Percentiles rank a stretch among this genome's conserved stretches.
Conservation (phyloP, 2,797 vertebrate genomes). For the Eremophila alpestris region DNA sequence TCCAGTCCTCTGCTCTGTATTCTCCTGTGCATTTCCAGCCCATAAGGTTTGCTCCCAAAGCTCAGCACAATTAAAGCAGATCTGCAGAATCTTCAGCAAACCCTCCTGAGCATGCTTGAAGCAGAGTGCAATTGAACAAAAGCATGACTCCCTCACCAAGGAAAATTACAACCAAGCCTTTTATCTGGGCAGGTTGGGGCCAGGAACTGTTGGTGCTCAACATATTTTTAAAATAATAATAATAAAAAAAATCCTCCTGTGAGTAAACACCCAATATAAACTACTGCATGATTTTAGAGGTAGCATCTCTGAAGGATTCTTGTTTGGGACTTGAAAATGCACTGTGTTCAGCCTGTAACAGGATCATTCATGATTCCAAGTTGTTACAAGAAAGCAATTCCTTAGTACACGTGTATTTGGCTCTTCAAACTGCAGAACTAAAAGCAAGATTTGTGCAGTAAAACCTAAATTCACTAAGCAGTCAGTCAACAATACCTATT, state of each 20-base stretch:
- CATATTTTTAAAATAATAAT: neutral
- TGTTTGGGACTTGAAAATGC: neutral
- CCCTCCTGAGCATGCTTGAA: neutral
- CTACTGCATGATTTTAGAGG: neutral
- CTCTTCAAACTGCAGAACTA: neutral
- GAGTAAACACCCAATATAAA: conserved; percentile 18
- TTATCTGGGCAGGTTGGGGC: conserved; percentile 39
- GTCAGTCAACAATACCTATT: neutral
- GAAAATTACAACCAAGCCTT: conserved; percentile 43
- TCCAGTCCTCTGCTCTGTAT: neutral
- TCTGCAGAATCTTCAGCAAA: conserved; percentile 29
- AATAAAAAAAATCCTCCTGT: neutral
- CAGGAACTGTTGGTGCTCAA: neutral
- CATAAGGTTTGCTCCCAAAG: neutral
- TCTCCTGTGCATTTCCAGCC: neutral
- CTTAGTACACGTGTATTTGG: neutral
- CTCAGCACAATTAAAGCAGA: neutral
- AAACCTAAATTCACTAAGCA: neutral
- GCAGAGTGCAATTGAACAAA: neutral
- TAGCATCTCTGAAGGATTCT: neutral
- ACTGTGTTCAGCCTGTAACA: neutral
- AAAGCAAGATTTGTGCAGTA: neutral
- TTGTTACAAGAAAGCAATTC: neutral
- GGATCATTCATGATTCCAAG: neutral
- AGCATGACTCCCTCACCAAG: neutral